Percentiles rank a stretch among this genome's conserved stretches.
These are phyloP conservation scores for Limnephilus marmoratus DNA, from an alignment of 2,888 invertebrate genomes.

Conservation along the genomic window DNA sequence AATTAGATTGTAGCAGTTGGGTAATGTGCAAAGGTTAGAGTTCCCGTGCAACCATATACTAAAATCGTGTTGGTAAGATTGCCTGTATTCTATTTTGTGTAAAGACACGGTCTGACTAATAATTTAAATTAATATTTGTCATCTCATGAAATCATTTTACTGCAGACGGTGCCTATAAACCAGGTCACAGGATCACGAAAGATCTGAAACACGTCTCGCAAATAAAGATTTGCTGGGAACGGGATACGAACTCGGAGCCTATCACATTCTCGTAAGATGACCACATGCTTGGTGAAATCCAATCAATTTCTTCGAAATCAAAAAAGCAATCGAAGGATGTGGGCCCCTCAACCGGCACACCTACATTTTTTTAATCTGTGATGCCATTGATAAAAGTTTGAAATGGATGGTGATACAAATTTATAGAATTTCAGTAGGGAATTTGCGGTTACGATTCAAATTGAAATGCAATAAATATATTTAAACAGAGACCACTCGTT, in stretches of 20 bases:
- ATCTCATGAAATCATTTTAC: not conserved
- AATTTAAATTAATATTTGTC: not conserved
- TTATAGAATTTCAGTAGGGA: not conserved
- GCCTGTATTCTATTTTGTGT: not conserved
- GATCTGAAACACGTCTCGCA: not conserved
- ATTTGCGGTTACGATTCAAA: no score
- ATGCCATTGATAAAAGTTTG: not conserved
- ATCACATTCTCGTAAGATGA: not conserved
- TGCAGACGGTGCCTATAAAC: not conserved
- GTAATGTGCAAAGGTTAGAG: not conserved
- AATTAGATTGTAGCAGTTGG: not conserved
- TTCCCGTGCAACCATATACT: not conserved
- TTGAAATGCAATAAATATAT: no score
- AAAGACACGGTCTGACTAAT: not conserved
- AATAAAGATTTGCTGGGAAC: not conserved
- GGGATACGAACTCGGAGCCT: not conserved
- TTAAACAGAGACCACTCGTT: no score
- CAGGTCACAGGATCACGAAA: not conserved
- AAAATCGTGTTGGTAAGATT: not conserved
- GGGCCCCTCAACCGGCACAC: not conserved
- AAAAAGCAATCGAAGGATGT: not conserved
- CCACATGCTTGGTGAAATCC: not conserved
- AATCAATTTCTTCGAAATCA: not conserved
- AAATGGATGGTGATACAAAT: not conserved
- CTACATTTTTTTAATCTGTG: not conserved